phyloP scores from a whole-genome alignment of 2,888 invertebrate genomes.

The Diplazon laetatorius region DNA sequence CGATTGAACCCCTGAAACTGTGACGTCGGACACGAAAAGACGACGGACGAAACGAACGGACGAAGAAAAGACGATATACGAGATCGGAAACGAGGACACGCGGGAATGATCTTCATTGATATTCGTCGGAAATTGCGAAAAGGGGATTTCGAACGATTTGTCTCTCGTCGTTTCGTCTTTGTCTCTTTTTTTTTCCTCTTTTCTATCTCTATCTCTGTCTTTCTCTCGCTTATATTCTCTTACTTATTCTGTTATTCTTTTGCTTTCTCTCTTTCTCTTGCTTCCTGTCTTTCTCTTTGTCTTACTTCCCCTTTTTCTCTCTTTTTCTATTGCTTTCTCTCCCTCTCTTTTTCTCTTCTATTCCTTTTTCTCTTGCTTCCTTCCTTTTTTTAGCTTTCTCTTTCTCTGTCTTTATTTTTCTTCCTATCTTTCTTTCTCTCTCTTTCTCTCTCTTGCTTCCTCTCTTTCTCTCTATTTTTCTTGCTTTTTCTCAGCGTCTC shows the following conservation, averaged over 20 bases:
- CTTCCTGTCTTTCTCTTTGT: background rate
- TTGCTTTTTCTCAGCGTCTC: background rate
- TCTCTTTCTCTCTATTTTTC: slow-evolving; percentile 1
- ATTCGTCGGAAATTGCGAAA: slow-evolving; percentile 40
- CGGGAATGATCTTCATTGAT: slow-evolving; percentile 28
- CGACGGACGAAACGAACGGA: slow-evolving; percentile 2
- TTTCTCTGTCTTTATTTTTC: too few species aligned
- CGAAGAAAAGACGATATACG: slow-evolving; percentile 9
- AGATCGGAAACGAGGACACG: background rate
- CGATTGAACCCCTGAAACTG: slow-evolving; percentile 50
- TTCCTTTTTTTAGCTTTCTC: too few species aligned
- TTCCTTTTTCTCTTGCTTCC: background rate
- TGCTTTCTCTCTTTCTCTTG: background rate
- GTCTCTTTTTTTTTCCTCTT: background rate
- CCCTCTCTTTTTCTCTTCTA: background rate
- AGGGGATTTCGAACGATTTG: background rate
- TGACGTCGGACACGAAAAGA: background rate
- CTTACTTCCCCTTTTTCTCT: background rate
- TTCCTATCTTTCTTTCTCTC: background rate
- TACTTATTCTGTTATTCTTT: background rate
- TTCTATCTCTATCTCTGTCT: background rate
- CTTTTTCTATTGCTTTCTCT: too few species aligned
- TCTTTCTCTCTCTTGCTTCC: too few species aligned
- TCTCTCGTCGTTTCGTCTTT: slow-evolving; percentile 1
- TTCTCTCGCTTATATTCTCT: too few species aligned